A percentile compares a stretch with the other conserved stretches of the same genome.
Evolutionary conservation across 2,797 vertebrate species (phyloP).

Genomic region (Malacoraja senta): DNA sequence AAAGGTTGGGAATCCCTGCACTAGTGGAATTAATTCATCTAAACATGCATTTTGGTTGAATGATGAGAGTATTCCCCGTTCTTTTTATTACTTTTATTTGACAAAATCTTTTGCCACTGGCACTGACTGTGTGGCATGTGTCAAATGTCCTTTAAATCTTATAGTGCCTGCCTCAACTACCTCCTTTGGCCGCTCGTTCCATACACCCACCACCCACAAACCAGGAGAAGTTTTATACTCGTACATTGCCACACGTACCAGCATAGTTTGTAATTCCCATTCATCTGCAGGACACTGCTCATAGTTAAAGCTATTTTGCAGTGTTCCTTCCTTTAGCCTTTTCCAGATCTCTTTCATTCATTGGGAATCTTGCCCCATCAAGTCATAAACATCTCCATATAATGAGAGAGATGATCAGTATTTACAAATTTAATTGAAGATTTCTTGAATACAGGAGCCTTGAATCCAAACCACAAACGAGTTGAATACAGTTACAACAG

Average conservation of each 20-base stretch:
- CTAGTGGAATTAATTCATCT: too few species aligned
- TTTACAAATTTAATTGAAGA: neutral
- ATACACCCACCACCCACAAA: neutral
- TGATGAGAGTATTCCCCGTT: neutral
- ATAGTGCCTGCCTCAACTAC: too few species aligned
- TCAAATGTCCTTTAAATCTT: too few species aligned
- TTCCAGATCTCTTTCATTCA: neutral
- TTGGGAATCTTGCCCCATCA: too few species aligned
- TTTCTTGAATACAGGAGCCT: neutral
- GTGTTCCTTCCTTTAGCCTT: neutral
- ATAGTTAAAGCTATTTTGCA: neutral
- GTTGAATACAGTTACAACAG: neutral
- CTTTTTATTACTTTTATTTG: neutral
- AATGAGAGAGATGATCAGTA: neutral
- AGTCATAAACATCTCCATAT: neutral
- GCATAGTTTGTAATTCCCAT: neutral
- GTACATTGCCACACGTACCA: neutral
- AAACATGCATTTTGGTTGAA: neutral
- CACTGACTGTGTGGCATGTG: too few species aligned
- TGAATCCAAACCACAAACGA: too few species aligned
- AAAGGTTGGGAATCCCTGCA: too few species aligned
- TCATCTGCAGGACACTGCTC: neutral
- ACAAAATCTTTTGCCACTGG: neutral
- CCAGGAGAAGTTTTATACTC: neutral
- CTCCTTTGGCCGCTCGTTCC: too few species aligned